Conservation (phyloP, 2,888 invertebrate species). For the Pristionchus arcanus region DNA sequence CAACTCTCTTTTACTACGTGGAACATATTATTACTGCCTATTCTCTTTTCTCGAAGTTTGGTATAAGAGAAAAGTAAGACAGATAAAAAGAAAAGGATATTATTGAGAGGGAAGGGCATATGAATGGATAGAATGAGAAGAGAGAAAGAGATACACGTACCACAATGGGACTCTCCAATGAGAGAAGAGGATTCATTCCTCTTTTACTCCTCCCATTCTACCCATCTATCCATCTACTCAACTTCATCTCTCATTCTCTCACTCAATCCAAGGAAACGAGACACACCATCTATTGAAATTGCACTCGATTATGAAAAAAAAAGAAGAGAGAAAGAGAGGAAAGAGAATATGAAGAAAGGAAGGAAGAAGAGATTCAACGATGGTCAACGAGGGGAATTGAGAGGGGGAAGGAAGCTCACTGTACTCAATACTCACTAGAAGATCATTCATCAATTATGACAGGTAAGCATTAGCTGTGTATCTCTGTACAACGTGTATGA, state of each 20-base stretch:
- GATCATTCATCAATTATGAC: neutral
- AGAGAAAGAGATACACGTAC: neutral
- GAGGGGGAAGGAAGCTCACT: neutral
- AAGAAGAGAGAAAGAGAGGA: neutral
- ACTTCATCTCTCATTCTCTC: slow-evolving; percentile 51
- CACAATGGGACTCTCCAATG: slow-evolving; percentile 1
- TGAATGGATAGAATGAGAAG: slow-evolving; percentile 1
- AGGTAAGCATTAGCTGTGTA: slow-evolving; percentile 20
- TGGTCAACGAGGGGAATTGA: neutral
- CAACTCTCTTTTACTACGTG: neutral
- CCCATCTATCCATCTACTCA: neutral
- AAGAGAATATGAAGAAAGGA: slow-evolving; percentile 33
- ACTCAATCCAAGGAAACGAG: slow-evolving; percentile 32
- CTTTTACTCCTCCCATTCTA: too few species aligned
- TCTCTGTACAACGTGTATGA: neutral
- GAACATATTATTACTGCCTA: slow-evolving; percentile 4
- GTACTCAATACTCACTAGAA: neutral
- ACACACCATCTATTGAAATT: slow-evolving; percentile 37
- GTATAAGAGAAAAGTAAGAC: neutral
- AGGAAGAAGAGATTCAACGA: neutral
- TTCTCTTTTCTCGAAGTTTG: neutral
- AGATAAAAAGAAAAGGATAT: neutral
- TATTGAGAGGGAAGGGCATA: neutral
- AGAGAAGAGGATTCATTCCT: neutral
- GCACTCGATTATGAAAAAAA: slow-evolving; percentile 36